A percentile compares a stretch with the other conserved stretches of the same genome.
phyloP scores from a whole-genome alignment of 2,797 vertebrate genomes.

The Channa striata region DNA sequence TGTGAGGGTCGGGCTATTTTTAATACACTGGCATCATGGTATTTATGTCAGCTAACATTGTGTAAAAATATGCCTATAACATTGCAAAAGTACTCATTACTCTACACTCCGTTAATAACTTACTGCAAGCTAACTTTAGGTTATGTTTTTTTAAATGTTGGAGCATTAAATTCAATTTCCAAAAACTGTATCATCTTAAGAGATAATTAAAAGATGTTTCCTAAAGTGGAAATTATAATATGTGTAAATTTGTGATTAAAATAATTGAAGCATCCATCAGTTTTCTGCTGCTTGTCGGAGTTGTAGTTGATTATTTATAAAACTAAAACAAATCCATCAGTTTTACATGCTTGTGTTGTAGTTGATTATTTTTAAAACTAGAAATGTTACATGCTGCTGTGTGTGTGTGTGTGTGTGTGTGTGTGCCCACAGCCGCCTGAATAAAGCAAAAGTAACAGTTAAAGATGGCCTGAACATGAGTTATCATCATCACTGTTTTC shows the following conservation, averaged over 20 bases:
- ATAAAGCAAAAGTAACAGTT: conserved; percentile 5
- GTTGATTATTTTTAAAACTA: too few relatives aligned
- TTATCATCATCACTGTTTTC: conserved; percentile 3
- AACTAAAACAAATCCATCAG: too few relatives aligned
- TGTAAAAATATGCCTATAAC: conserved; percentile 16
- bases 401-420: background rate
- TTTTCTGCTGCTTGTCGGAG: too few relatives aligned
- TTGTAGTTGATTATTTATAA: too few relatives aligned
- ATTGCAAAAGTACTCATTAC: background rate
- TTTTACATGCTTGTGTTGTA: too few relatives aligned
- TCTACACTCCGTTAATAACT: background rate
- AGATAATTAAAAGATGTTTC: too few relatives aligned
- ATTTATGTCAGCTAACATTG: conserved; percentile 17
- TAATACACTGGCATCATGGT: conserved; percentile 20
- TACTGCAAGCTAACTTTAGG: background rate
- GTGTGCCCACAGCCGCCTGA: background rate
- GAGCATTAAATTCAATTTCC: background rate
- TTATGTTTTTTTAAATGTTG: too few relatives aligned
- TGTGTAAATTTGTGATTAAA: too few relatives aligned
- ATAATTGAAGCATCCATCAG: too few relatives aligned
- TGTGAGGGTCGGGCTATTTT: conserved; percentile 30
- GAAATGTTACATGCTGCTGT: background rate
- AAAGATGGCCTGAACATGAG: background rate
- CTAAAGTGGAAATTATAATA: too few relatives aligned
- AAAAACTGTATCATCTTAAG: background rate